phyloP scores from a whole-genome alignment of 2,888 invertebrate genomes.

The Tipula confusa region DNA sequence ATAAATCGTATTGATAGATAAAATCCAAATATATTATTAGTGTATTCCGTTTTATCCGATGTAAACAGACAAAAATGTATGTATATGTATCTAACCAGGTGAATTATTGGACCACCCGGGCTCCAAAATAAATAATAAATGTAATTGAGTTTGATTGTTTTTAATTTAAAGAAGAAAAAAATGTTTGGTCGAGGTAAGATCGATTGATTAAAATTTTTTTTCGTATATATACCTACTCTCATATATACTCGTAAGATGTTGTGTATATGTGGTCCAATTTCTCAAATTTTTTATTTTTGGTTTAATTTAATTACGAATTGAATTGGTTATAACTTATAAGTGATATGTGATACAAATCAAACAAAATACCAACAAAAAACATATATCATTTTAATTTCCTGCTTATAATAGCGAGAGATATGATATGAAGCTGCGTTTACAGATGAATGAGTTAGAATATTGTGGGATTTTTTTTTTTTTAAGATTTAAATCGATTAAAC shows the following conservation, averaged over 20 bases:
- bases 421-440: not conserved
- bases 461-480: constrained; percentile 3
- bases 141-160: not conserved
- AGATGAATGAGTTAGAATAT: not conserved
- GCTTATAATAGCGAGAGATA: not conserved
- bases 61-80: not conserved
- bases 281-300: not conserved
- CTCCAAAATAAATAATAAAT: not conserved
- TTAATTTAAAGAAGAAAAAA: too few species aligned
- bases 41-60: not conserved
- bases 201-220: not conserved
- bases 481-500: not conserved
- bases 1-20: not conserved
- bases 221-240: too few species aligned
- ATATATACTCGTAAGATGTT: not conserved
- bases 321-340: not conserved
- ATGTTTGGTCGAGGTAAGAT: not conserved
- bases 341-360: not conserved
- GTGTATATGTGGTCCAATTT: not conserved
- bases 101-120: constrained; percentile 20
- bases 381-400: not conserved
- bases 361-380: not conserved
- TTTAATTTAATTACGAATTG: not conserved
- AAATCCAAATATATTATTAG: not conserved
- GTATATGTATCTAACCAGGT: not conserved